phyloP scores from a whole-genome alignment of 2,797 vertebrate species.

The Onychomys torridus region DNA sequence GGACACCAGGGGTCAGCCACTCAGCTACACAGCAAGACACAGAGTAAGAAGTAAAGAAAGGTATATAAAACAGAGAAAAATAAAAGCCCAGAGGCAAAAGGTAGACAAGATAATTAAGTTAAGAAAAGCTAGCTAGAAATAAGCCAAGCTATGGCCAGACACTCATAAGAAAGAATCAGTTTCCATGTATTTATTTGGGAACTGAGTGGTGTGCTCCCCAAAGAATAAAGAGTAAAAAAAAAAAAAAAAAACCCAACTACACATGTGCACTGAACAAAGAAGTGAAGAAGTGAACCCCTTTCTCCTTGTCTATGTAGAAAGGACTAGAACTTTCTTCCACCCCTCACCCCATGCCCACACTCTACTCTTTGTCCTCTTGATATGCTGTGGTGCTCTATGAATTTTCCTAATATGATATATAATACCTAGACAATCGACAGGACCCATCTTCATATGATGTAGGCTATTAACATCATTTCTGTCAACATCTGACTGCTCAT shows the following conservation, averaged over 20 bases:
- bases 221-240: neutral
- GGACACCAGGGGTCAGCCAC: too few species aligned
- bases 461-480: too few species aligned
- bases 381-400: neutral
- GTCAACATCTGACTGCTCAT: neutral
- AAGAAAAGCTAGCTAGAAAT: neutral
- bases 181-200: neutral
- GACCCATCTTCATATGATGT: neutral
- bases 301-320: too few species aligned
- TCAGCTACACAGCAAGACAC: neutral
- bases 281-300: neutral
- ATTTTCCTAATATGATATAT: neutral
- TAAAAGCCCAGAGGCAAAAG: neutral
- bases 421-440: neutral
- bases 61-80: neutral
- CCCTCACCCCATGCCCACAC: fast-evolving
- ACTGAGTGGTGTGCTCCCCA: neutral
- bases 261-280: neutral
- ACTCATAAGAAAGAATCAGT: neutral
- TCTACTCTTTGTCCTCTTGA: fast-evolving
- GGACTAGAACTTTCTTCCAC: neutral
- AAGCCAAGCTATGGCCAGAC: neutral
- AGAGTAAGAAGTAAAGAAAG: neutral
- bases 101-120: neutral
- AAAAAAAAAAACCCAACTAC: too few species aligned